These are phyloP conservation scores for Equus quagga DNA, from an alignment of 2,113 vertebrate species.

Conservation along the genomic window DNA sequence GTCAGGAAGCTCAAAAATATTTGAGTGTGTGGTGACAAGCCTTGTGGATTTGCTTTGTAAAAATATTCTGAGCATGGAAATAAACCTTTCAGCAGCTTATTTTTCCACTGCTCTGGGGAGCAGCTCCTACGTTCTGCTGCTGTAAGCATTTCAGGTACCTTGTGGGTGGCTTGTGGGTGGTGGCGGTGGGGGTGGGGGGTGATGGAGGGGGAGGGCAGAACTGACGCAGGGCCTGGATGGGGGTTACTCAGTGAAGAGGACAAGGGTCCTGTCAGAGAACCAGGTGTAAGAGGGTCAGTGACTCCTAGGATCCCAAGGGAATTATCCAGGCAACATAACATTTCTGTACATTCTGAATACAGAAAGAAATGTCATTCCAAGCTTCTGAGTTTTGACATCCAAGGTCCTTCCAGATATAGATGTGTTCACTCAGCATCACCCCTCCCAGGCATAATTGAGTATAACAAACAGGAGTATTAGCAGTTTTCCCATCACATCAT, in stretches of 20 bases:
- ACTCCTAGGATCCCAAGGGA: background rate
- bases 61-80: constrained; percentile 80
- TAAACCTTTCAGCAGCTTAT: constrained; percentile 82
- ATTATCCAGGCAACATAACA: background rate
- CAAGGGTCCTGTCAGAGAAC: background rate
- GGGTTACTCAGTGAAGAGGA: background rate
- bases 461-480: background rate
- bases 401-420: background rate
- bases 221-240: background rate
- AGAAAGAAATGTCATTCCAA: background rate
- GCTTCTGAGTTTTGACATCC: background rate
- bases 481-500: background rate
- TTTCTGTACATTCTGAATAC: background rate
- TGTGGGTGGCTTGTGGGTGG: background rate
- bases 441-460: background rate
- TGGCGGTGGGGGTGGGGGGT: too few species aligned
- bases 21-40: constrained; percentile 77
- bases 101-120: constrained; percentile 68
- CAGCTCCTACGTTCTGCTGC: constrained; percentile 33
- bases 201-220: background rate
- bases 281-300: rapidly evolving
- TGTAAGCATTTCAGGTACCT: constrained; percentile 53
- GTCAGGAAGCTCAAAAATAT: constrained; percentile 84
- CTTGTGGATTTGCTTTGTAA: constrained; percentile 73
- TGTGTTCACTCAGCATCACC: background rate